These are phyloP conservation scores for Labeo calbasu DNA, from an alignment of 2,797 vertebrate genomes.

Conservation along the genomic window DNA sequence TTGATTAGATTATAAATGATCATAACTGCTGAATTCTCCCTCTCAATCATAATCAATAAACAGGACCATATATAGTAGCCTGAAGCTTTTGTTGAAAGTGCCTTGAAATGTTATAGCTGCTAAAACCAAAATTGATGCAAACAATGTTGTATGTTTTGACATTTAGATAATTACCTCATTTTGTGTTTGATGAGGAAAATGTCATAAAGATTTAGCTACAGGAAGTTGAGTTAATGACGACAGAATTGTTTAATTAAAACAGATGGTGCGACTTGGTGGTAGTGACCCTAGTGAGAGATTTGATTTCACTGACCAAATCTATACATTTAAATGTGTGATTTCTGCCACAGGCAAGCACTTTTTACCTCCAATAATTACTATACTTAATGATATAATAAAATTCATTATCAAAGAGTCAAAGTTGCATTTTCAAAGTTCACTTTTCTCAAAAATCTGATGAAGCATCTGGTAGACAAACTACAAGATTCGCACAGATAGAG, in stretches of 20 bases:
- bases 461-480: background rate
- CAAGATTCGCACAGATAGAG: background rate
- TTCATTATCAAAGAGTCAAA: background rate
- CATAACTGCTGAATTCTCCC: background rate
- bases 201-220: background rate
- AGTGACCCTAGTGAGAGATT: background rate
- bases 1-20: slow-evolving; percentile 30
- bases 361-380: background rate
- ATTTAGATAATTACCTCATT: background rate
- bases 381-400: background rate
- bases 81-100: background rate
- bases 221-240: background rate
- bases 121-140: background rate
- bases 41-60: slow-evolving; percentile 17
- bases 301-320: background rate
- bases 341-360: background rate
- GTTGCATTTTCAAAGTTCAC: background rate
- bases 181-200: background rate
- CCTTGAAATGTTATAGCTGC: background rate
- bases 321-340: background rate
- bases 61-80: slow-evolving; percentile 7
- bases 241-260: background rate
- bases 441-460: background rate
- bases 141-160: background rate
- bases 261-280: background rate